Evolutionary conservation across 2,113 vertebrate genomes (phyloP), one percentile per base, ranked within the genome.

Genomic region (Emberiza fucata): DNA sequence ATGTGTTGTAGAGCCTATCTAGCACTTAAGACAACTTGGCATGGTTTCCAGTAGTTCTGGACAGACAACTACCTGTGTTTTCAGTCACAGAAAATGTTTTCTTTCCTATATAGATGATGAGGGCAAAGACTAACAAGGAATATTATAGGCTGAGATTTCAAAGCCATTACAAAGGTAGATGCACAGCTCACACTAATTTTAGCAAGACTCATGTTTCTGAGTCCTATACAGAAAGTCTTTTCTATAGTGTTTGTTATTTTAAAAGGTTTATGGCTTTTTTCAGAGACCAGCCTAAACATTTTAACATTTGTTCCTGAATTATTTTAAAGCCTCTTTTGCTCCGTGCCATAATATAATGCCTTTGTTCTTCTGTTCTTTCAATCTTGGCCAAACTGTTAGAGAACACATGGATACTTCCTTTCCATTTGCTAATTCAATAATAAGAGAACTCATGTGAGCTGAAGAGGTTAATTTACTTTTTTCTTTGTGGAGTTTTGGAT

Each of bases 321-420:
- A 84, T 94, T 95, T 84, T 87, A 75, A 89, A 84, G 73, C 13
- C 69, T n/a, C 42, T 82, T 86, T 84, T 84, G 44, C 48, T 56
- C 31, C 25, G 9, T 81, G 33, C 28, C 11, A 15, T 78, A 83
- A 65, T 81, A 84, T 59, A 23, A 54, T 50, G 53, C 45, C 73
- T 96, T 95, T 92, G 83, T 86, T 91, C 51, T 91, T 24, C n/a
- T 68, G 39, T 89, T 94, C 73, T 89, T 94, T 96, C 51, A 94
- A 81, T 65, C 53, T 71, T 64, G 61, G 51, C 65, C 81, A 81
- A 86, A 88, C 37, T 86, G 63, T 83, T 72, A 77, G n/a, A 65
- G 50, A 90, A 83, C 37, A 80, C 39, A 57, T 59, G 68, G 45
- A 73, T 70, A 35, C 29, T 79, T 89, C 70, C 33, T 79, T 95